Base-by-base conservation (phyloP, 2,797 vertebrate species). In the Acropternis orthonyx region DNA sequence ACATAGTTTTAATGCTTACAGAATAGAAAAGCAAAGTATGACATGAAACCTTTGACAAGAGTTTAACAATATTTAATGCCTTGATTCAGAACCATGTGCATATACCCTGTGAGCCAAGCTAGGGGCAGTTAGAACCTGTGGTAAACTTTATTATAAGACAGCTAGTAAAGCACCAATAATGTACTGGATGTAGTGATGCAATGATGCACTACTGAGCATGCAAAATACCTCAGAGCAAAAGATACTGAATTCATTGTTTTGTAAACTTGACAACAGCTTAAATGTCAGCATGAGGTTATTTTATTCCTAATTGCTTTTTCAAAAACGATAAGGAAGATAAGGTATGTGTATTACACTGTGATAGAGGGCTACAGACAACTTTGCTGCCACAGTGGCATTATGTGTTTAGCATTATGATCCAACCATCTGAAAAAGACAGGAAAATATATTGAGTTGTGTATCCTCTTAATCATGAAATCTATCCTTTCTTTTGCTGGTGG, bases 191-290 rank as follows among this genome's bases (percentile, higher is more conserved):
- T 8, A 79, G 30, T 36, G 76, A 72, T 87, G 81, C 81, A 92
- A 28, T 9, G 61, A 76, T 79, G 74, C 52, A 71, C 56, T 68
- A 61, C 26, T 67, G 37, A 95, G 71, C 93, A 92, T 90, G 91
- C 85, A 94, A 95, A 96, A 89, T 30, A 96, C 79, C 76, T 96
- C 90, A 59, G 88, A 91, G 93, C 79, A 84, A 74, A 81, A 85
- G 48, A 75, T 28, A 63, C 11, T 2, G 34, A 84, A 49, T 56
- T 83, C 41, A 41, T 63, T 84, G 85, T 66, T 91, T 68, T n/a
- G 10, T 75, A 79, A 89, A 92, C 67, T n/a, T 79, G 73, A 85
- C 68, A 86, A 89, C 84, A 95, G 59, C 92, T 91, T 94, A 92
- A 92, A 82, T 93, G 52, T 77, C 92, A 96, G 95, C 88, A 93